phyloP scores from a whole-genome alignment of 2,888 invertebrate species.

The Coenonympha arcania region DNA sequence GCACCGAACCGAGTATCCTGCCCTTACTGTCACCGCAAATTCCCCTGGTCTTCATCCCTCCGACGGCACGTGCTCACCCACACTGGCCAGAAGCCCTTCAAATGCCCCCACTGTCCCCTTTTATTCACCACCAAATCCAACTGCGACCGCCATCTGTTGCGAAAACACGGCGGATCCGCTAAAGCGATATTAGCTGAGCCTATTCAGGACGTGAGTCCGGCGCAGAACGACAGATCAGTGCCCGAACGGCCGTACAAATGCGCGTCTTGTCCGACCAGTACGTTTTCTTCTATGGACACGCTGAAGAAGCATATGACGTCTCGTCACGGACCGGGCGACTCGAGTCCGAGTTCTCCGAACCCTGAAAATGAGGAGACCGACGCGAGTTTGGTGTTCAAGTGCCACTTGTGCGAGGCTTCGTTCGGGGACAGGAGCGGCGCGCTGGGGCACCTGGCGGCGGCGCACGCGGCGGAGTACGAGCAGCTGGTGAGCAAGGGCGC shows the following conservation, averaged over 20 bases:
- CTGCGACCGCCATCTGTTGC: slow-evolving; percentile 92
- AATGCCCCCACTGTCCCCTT: slow-evolving; percentile 93
- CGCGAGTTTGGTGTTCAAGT: slow-evolving; percentile 88
- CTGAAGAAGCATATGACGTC: slow-evolving; percentile 84
- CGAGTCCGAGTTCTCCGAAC: slow-evolving; percentile 57
- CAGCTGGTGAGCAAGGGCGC: slow-evolving; percentile 88
- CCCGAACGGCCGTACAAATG: slow-evolving; percentile 87
- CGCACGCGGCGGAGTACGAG: slow-evolving; percentile 85
- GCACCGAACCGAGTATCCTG: slow-evolving; percentile 96
- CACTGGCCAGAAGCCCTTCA: slow-evolving; percentile 96
- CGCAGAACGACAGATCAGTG: slow-evolving; percentile 74
- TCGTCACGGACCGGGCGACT: slow-evolving; percentile 76
- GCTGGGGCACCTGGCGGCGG: slow-evolving; percentile 84
- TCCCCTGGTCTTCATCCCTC: slow-evolving; percentile 97
- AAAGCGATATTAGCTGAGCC: slow-evolving; percentile 61
- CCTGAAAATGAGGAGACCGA: slow-evolving; percentile 52
- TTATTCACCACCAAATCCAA: slow-evolving; percentile 98
- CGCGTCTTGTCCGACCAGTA: slow-evolving; percentile 85
- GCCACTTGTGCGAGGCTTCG: slow-evolving; percentile 92
- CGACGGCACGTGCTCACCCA: slow-evolving; percentile 96
- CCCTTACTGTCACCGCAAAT: slow-evolving; percentile 93
- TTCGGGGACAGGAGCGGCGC: slow-evolving; percentile 86
- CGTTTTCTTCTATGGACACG: slow-evolving; percentile 85
- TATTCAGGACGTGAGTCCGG: slow-evolving; percentile 50
- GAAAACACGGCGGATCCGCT: slow-evolving; percentile 81